Evolutionary conservation across 92 coral and sea anemone genomes (phyloP).

Genomic region (Actinostola sp.): DNA sequence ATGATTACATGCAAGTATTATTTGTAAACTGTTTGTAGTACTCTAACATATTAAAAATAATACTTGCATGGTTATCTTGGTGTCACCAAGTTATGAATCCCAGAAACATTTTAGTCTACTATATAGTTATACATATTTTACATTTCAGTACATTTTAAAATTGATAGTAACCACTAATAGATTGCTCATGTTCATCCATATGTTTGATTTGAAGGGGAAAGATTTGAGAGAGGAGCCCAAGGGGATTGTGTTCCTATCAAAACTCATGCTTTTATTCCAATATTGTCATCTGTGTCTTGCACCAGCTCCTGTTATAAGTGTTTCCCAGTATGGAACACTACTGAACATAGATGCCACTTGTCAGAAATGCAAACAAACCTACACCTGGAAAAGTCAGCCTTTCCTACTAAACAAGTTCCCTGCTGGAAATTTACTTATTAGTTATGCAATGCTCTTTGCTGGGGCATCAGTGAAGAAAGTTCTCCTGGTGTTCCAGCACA

Average conservation of each 20-base stretch:
- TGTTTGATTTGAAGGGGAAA: too few relatives aligned
- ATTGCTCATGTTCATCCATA: too few relatives aligned
- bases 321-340: conserved; percentile 58
- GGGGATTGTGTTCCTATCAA: conserved; percentile 59
- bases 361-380: conserved; percentile 36
- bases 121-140: too few relatives aligned
- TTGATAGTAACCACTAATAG: too few relatives aligned
- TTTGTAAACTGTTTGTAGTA: too few relatives aligned
- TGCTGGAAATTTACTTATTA: conserved; percentile 62
- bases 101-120: too few relatives aligned
- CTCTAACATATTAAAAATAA: too few relatives aligned
- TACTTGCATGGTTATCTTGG: too few relatives aligned
- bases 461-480: conserved; percentile 61
- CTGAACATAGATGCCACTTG: conserved; percentile 42
- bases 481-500: conserved; percentile 2
- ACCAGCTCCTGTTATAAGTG: conserved; percentile 37
- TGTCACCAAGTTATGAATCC: too few relatives aligned
- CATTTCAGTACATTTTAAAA: too few relatives aligned
- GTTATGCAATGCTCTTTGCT: conserved; percentile 60
- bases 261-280: conserved; percentile 49
- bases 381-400: conserved; percentile 71
- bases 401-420: conserved; percentile 51
- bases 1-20: too few relatives aligned
- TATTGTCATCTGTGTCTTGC: conserved; percentile 55
- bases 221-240: conserved; percentile 50